Percentiles rank a stretch among this genome's conserved stretches.
Evolutionary conservation across 2,113 vertebrate genomes (phyloP).

Genomic region (Aphyosemion australe): DNA sequence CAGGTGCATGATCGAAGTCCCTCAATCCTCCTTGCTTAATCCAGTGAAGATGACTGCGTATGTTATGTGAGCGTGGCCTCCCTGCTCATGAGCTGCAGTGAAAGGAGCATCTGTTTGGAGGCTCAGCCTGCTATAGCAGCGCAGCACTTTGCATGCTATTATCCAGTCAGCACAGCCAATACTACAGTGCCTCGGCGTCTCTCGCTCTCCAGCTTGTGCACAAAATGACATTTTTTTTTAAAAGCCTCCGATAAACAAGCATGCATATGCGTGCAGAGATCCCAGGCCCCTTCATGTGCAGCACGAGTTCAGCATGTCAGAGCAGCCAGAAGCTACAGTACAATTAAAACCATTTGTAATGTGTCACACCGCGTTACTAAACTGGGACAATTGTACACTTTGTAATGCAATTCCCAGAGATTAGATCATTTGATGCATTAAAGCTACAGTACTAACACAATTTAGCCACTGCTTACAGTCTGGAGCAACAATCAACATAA

Average conservation of each 20-base stretch:
- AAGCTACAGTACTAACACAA: slow-evolving; percentile 47
- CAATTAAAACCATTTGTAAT: slow-evolving; percentile 75
- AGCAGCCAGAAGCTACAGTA: slow-evolving; percentile 62
- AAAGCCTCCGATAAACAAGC: slow-evolving; percentile 6
- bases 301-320: slow-evolving; percentile 41
- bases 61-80: slow-evolving; percentile 44
- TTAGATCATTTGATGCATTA: slow-evolving; percentile 68
- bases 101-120: slow-evolving; percentile 75
- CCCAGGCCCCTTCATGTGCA: slow-evolving; percentile 31
- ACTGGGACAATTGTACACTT: slow-evolving; percentile 64
- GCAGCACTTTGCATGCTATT: slow-evolving; percentile 77
- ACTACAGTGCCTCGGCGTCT: slow-evolving; percentile 62
- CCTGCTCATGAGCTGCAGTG: slow-evolving; percentile 66
- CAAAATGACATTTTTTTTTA: slow-evolving; percentile 39
- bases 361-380: slow-evolving; percentile 69
- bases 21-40: slow-evolving; percentile 53
- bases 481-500: slow-evolving; percentile 29
- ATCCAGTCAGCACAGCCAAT: slow-evolving; percentile 81
- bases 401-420: slow-evolving; percentile 68
- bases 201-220: slow-evolving; percentile 37
- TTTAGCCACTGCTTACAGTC: slow-evolving; percentile 46
- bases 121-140: slow-evolving; percentile 67
- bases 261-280: slow-evolving; percentile 12
- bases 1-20: slow-evolving; percentile 42
- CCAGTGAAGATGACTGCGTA: slow-evolving; percentile 47